Percentiles rank a stretch among this genome's conserved stretches.
Conservation (phyloP, 37 sponge, comb jelly and placozoan species). For the Hexactinellida sp. region DNA sequence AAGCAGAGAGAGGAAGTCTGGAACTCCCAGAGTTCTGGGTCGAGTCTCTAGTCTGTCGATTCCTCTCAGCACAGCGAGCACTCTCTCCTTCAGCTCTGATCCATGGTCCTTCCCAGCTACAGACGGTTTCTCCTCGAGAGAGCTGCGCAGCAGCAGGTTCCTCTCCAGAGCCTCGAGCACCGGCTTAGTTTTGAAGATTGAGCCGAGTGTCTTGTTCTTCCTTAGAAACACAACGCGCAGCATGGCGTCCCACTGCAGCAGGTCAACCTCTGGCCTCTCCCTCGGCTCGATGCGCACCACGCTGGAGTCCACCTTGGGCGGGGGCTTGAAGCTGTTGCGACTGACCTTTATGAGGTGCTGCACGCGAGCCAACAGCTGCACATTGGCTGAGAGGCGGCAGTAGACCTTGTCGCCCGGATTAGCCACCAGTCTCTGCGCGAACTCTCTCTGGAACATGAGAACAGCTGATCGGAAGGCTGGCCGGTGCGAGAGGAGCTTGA, state of each 20-base stretch:
- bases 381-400: slow-evolving; percentile 87
- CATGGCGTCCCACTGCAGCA: slow-evolving; percentile 85
- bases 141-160: slow-evolving; percentile 66
- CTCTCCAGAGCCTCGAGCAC: slow-evolving; percentile 70
- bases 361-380: slow-evolving; percentile 87
- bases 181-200: slow-evolving; percentile 62
- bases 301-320: slow-evolving; percentile 94
- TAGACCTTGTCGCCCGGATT: slow-evolving; percentile 91
- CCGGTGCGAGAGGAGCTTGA: slow-evolving; percentile 86
- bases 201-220: slow-evolving; percentile 74
- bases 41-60: not conserved
- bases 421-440: slow-evolving; percentile 88
- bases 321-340: slow-evolving; percentile 86
- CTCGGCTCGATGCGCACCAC: slow-evolving; percentile 93
- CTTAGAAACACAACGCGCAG: slow-evolving; percentile 57
- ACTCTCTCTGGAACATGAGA: slow-evolving; percentile 95
- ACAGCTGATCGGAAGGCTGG: slow-evolving; percentile 70
- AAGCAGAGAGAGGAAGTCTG: not conserved
- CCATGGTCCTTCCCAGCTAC: not conserved
- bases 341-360: slow-evolving; percentile 84
- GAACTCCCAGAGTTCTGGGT: slow-evolving; percentile 1
- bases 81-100: not conserved
- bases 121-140: slow-evolving; percentile 19
- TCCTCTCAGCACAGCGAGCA: not conserved
- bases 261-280: slow-evolving; percentile 52